These are phyloP conservation scores for Orchesella cincta DNA, from an alignment of 1,140 invertebrate species.

Conservation along the genomic window DNA sequence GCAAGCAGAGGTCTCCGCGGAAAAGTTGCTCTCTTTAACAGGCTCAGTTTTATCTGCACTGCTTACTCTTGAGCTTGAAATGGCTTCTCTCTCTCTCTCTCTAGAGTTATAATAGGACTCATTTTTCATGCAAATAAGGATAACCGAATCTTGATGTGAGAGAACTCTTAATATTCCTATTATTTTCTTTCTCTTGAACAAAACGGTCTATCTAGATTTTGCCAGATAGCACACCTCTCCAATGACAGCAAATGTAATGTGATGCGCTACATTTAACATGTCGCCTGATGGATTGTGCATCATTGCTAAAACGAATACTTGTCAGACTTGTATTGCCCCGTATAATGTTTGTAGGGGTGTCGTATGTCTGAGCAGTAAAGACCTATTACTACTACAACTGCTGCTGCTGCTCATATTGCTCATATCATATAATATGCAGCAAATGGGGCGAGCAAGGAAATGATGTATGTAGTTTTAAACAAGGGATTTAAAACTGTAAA, in stretches of 20 bases:
- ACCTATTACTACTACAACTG: too few species aligned
- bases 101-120: background rate
- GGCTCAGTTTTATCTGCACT: background rate
- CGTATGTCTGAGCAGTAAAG: too few species aligned
- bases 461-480: background rate
- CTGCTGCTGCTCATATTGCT: too few species aligned
- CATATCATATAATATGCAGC: too few species aligned
- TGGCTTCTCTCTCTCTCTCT: conserved; percentile 4
- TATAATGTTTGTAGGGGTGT: too few species aligned
- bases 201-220: background rate
- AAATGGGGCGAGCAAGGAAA: background rate
- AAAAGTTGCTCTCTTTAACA: background rate
- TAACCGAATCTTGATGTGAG: background rate
- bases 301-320: too few species aligned
- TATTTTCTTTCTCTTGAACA: background rate
- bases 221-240: background rate
- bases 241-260: conserved; percentile 19
- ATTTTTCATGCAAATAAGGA: conserved; percentile 21
- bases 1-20: too few species aligned
- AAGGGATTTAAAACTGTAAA: conserved; percentile 22
- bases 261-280: conserved; percentile 23
- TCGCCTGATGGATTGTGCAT: background rate
- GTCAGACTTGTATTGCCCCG: background rate
- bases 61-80: background rate
- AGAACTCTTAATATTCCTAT: background rate